A percentile compares a stretch with the other conserved stretches of the same genome.
phyloP scores from a whole-genome alignment of 2,113 vertebrate genomes.

The Butorides virescens region DNA sequence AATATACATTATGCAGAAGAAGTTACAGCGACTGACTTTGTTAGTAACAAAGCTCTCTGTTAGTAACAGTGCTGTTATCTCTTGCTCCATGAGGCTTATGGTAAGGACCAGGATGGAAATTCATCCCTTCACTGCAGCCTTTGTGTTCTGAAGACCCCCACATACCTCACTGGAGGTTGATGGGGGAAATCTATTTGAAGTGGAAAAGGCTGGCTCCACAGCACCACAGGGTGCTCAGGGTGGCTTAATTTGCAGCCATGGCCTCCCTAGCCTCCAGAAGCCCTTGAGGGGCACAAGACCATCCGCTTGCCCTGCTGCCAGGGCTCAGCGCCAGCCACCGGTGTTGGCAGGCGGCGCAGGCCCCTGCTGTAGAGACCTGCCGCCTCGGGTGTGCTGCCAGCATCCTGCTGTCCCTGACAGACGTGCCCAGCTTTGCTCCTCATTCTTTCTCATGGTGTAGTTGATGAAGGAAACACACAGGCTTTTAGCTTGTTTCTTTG shows the following conservation, averaged over 20 bases:
- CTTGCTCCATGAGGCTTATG: background rate
- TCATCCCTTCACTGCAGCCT: background rate
- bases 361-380: background rate
- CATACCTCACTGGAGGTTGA: background rate
- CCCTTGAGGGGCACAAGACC: background rate
- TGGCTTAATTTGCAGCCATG: background rate
- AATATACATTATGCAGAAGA: background rate
- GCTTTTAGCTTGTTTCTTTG: background rate
- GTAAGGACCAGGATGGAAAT: background rate
- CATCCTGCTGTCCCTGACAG: background rate
- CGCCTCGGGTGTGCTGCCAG: background rate
- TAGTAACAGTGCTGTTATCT: background rate
- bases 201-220: background rate
- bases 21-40: background rate
- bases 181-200: background rate
- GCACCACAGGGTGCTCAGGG: background rate
- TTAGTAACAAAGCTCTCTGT: background rate
- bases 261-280: background rate
- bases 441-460: background rate
- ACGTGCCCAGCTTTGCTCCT: background rate
- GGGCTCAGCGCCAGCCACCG: accelerated
- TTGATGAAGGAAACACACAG: background rate
- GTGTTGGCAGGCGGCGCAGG: background rate
- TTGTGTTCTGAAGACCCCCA: background rate
- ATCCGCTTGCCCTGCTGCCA: background rate